Conservation (phyloP, 2,888 invertebrate species). For the Hymenopus coronatus region DNA sequence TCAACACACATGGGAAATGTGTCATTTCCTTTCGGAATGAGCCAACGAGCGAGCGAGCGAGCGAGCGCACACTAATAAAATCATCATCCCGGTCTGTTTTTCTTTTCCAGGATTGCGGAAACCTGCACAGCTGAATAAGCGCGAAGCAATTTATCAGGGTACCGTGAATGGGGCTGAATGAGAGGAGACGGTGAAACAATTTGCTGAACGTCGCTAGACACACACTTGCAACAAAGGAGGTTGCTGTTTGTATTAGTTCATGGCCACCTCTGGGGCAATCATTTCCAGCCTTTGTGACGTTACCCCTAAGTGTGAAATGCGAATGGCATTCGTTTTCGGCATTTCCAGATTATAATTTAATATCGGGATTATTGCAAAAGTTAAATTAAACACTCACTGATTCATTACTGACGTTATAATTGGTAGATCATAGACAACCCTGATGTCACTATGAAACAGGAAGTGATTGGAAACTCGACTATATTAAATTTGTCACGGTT, state of each 20-base stretch:
- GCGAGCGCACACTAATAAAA: not conserved
- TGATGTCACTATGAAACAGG: too few species aligned
- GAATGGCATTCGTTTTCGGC: too few species aligned
- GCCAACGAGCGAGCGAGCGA: not conserved
- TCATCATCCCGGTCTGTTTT: not conserved
- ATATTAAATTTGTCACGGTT: too few species aligned
- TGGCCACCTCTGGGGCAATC: not conserved
- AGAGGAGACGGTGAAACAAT: not conserved
- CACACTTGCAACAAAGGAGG: not conserved
- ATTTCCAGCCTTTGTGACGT: not conserved
- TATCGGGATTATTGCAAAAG: too few species aligned
- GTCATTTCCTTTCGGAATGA: not conserved
- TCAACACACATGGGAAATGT: not conserved
- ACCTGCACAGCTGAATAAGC: conserved; percentile 16
- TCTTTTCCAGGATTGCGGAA: conserved; percentile 17
- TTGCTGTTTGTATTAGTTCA: not conserved
- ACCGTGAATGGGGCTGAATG: not conserved
- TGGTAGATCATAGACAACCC: too few species aligned
- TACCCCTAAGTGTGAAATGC: not conserved
- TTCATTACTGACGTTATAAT: too few species aligned
- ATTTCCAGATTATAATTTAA: too few species aligned
- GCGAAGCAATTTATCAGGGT: not conserved
- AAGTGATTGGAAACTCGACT: too few species aligned
- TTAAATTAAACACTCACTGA: too few species aligned
- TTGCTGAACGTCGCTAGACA: not conserved